These are phyloP conservation scores for Periparus ater DNA, from an alignment of 2,797 vertebrate genomes.

Conservation along the genomic window DNA sequence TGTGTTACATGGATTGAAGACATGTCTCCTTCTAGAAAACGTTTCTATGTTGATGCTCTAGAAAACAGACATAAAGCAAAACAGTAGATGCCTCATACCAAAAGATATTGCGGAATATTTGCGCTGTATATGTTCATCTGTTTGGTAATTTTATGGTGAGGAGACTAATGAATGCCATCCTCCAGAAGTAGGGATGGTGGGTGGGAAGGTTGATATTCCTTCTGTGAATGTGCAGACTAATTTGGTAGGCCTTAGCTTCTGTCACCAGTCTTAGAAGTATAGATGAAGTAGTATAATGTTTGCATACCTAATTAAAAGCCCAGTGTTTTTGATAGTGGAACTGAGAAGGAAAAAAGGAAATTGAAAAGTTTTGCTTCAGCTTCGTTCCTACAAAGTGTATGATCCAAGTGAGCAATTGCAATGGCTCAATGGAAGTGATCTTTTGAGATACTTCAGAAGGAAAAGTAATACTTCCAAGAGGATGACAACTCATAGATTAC, in stretches of 20 bases:
- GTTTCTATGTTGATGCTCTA: neutral
- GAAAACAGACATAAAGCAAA: neutral
- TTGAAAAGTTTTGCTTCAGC: neutral
- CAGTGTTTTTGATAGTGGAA: neutral
- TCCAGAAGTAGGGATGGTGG: neutral
- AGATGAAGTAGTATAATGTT: neutral
- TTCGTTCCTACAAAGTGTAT: neutral
- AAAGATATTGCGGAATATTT: neutral
- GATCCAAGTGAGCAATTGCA: neutral
- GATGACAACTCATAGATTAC: neutral
- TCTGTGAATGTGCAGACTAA: neutral
- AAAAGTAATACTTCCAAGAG: neutral
- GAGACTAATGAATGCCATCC: neutral
- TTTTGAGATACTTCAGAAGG: neutral
- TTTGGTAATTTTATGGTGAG: neutral
- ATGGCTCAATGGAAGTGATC: neutral
- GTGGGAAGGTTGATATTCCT: neutral
- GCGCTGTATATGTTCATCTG: neutral
- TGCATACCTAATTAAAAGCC: neutral
- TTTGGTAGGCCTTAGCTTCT: neutral
- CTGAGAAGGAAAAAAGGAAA: slow-evolving; percentile 6
- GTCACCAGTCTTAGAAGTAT: neutral
- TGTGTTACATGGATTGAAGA: neutral
- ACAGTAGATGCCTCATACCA: neutral
- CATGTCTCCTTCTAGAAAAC: neutral